Percentiles rank a stretch among this genome's conserved stretches.
Conservation (phyloP, 2,888 invertebrate genomes). For the Aspidapion aeneum region DNA sequence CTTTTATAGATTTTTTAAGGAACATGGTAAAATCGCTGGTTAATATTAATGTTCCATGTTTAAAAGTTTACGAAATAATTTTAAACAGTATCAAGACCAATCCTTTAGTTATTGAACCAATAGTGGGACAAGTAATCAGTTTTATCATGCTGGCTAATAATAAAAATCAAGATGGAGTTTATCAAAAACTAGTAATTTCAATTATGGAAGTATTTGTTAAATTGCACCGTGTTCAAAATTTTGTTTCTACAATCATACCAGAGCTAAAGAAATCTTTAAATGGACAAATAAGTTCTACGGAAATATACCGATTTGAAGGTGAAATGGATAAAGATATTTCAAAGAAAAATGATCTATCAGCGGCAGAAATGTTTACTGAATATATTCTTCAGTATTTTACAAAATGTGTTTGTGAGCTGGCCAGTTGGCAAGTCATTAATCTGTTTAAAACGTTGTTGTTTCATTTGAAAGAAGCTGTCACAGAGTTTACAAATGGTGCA, state of each 20-base stretch:
- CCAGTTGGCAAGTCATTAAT: conserved; percentile 43
- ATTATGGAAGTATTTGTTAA: conserved; percentile 43
- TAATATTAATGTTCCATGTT: conserved; percentile 30
- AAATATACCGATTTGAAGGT: conserved; percentile 27
- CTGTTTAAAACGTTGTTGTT: conserved; percentile 41
- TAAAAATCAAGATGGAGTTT: conserved; percentile 25
- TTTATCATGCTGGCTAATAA: conserved; percentile 36
- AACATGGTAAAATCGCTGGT: conserved; percentile 36
- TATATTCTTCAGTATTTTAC: conserved; percentile 38
- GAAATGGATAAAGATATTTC: conserved; percentile 14
- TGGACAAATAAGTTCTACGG: conserved; percentile 13
- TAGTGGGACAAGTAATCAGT: conserved; percentile 34
- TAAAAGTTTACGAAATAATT: conserved; percentile 36
- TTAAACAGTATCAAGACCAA: conserved; percentile 35
- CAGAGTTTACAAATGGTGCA: conserved; percentile 13
- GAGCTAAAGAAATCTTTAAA: conserved; percentile 33
- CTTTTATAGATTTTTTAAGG: conserved; percentile 35
- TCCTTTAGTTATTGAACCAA: conserved; percentile 41
- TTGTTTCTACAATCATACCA: conserved; percentile 40
- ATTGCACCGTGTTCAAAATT: conserved; percentile 42
- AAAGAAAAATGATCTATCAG: conserved; percentile 18
- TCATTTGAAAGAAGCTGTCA: conserved; percentile 37
- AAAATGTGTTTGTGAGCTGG: conserved; percentile 36
- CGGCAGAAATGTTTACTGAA: conserved; percentile 36
- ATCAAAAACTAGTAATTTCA: conserved; percentile 35